Evolutionary conservation across 2,113 vertebrate species (phyloP).

Genomic region (Pelodiscus sinensis): DNA sequence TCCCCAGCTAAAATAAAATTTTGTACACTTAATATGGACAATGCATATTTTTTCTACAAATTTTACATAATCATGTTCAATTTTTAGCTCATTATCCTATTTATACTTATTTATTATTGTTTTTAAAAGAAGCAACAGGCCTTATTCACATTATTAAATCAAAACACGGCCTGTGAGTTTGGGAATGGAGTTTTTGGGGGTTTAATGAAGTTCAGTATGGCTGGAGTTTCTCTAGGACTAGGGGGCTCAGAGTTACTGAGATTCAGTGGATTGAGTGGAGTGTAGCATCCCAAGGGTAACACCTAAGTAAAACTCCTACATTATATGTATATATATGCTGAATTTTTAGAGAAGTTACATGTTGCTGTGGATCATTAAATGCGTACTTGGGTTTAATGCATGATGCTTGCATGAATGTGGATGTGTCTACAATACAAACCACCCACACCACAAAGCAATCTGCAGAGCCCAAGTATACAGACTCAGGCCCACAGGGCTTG

Average conservation of each 20-base stretch:
- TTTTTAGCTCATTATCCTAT: not conserved
- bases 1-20: not conserved
- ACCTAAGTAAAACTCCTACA: not conserved
- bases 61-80: not conserved
- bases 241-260: not conserved
- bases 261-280: not conserved
- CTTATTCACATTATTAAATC: not conserved
- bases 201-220: not conserved
- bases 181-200: not conserved
- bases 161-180: not conserved
- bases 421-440: not conserved
- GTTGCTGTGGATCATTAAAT: not conserved
- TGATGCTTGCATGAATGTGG: not conserved
- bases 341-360: not conserved
- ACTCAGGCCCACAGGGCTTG: not conserved
- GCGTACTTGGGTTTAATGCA: not conserved
- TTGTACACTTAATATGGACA: not conserved
- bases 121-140: not conserved
- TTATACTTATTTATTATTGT: not conserved
- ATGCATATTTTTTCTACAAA: not conserved
- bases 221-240: not conserved
- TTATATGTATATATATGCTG: not conserved
- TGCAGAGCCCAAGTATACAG: not conserved
- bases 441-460: not conserved
- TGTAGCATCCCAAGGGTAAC: not conserved